Evolutionary conservation across 2,797 vertebrate genomes (phyloP).

Genomic region (Onychomys arenicola): DNA sequence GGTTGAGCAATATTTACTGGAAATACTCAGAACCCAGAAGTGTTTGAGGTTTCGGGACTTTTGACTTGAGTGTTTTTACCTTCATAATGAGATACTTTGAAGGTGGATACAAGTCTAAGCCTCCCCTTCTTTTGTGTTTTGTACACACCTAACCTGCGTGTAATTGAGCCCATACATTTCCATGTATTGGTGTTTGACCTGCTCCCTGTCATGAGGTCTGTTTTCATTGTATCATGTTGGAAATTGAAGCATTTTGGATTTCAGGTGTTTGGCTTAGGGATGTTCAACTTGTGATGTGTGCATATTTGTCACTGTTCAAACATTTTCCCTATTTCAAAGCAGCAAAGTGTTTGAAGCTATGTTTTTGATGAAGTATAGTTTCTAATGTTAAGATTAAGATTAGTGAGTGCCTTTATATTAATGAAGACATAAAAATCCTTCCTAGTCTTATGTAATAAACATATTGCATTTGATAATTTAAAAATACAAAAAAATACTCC

Average conservation of each 20-base stretch:
- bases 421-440: background rate
- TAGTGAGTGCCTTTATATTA: background rate
- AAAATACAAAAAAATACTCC: background rate
- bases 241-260: background rate
- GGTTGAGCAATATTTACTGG: background rate
- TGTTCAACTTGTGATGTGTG: background rate
- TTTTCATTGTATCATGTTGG: background rate
- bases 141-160: background rate
- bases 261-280: background rate
- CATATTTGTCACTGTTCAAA: background rate
- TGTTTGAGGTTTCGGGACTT: background rate
- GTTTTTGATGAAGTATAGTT: background rate
- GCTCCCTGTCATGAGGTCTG: background rate
- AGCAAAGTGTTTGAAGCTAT: background rate
- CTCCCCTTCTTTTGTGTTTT: background rate
- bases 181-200: background rate
- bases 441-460: background rate
- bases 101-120: background rate
- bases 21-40: background rate
- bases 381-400: background rate
- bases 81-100: background rate
- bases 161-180: background rate
- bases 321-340: background rate
- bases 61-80: background rate
- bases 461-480: background rate